These are phyloP conservation scores for Pedicia rivosa DNA, from an alignment of 2,888 invertebrate genomes.

Conservation along the genomic window DNA sequence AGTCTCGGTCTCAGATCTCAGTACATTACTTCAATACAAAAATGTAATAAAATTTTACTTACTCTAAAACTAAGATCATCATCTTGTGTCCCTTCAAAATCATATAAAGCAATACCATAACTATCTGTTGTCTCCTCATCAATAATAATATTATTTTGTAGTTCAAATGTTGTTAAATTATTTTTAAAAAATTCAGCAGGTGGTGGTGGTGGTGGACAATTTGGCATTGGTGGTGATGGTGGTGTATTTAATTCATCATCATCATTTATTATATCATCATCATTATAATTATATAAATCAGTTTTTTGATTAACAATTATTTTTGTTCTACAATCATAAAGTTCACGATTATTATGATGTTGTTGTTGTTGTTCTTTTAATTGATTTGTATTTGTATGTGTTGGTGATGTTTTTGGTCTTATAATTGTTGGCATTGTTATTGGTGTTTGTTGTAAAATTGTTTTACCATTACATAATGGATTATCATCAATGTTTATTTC, in stretches of 20 bases:
- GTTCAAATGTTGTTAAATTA: slow-evolving; percentile 25
- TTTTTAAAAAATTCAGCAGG: slow-evolving; percentile 26
- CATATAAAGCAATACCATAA: slow-evolving; percentile 62
- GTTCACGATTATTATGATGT: slow-evolving; percentile 13
- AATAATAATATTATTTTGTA: slow-evolving; percentile 16
- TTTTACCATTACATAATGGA: slow-evolving; percentile 34
- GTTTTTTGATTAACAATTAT: too few relatives aligned
- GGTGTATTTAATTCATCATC: too few relatives aligned
- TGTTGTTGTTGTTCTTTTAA: slow-evolving; percentile 20
- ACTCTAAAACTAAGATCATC: slow-evolving; percentile 71
- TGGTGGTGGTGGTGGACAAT: slow-evolving; percentile 59
- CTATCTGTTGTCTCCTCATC: slow-evolving; percentile 28
- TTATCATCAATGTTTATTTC: too few relatives aligned
- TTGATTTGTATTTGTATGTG: slow-evolving; percentile 26
- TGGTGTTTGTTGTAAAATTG: slow-evolving; percentile 29
- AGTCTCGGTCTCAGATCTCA: too few relatives aligned
- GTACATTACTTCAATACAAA: too few relatives aligned
- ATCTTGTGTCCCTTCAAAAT: slow-evolving; percentile 55
- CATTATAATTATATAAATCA: too few relatives aligned
- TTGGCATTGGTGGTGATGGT: slow-evolving; percentile 63
- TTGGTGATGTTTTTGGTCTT: slow-evolving; percentile 32
- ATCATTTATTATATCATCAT: too few relatives aligned
- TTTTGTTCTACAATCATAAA: too few relatives aligned
- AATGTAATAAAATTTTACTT: slow-evolving; percentile 29
- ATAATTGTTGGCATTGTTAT: slow-evolving; percentile 59